These are phyloP conservation scores for Myiothlypis coronata DNA, from an alignment of 2,797 vertebrate species.

Conservation along the genomic window DNA sequence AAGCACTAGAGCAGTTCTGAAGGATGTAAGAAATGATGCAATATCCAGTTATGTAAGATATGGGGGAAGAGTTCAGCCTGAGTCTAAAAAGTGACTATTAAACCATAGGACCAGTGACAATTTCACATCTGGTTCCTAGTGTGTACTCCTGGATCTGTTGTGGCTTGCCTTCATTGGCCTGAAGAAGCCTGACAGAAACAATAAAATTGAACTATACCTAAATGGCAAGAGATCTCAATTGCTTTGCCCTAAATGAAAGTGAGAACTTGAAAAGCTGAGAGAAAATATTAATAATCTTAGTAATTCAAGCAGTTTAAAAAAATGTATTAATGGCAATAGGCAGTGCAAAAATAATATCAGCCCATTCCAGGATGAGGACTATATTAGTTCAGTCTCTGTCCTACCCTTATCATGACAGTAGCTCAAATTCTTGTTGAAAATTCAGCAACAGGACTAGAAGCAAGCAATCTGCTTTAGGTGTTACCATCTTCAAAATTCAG, in stretches of 20 bases:
- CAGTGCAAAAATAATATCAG: not conserved
- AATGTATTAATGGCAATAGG: not conserved
- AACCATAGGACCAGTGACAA: not conserved
- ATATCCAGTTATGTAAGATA: not conserved
- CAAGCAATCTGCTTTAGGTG: not conserved
- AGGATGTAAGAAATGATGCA: not conserved
- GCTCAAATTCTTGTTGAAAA: not conserved
- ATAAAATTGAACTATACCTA: not conserved
- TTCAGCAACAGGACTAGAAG: not conserved
- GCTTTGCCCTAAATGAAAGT: not conserved
- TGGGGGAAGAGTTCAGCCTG: not conserved
- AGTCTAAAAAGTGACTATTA: not conserved
- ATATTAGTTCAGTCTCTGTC: not conserved
- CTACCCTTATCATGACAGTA: not conserved
- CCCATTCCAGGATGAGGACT: not conserved
- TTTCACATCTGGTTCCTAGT: not conserved
- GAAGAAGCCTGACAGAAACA: not conserved
- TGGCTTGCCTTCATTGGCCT: not conserved
- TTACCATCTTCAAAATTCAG: not conserved
- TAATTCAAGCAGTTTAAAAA: not conserved
- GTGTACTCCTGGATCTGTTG: not conserved
- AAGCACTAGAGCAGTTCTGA: not conserved
- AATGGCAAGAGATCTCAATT: not conserved
- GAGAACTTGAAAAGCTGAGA: not conserved
- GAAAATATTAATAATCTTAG: not conserved